A percentile compares a stretch with the other conserved stretches of the same genome.
phyloP scores from a whole-genome alignment of 2,113 vertebrate genomes.

The Brienomyrus brachyistius region DNA sequence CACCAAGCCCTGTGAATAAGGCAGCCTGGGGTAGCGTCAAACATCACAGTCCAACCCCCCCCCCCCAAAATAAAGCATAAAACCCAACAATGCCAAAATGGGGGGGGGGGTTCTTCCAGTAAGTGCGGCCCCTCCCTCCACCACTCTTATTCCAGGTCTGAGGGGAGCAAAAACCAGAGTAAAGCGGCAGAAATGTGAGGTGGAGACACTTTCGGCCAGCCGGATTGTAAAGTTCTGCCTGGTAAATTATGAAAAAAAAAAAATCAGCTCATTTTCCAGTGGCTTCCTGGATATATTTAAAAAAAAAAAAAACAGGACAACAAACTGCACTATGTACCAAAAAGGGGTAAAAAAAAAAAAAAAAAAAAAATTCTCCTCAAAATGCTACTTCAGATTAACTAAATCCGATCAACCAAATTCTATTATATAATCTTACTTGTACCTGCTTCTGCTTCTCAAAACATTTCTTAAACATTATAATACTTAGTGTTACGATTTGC shows the following conservation, averaged over 20 bases:
- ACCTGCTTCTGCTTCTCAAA: not conserved
- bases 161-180: slow-evolving; percentile 35
- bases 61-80: not conserved
- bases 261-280: not conserved
- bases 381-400: not conserved
- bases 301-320: not conserved
- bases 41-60: not conserved
- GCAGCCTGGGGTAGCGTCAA: not conserved
- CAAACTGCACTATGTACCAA: not conserved
- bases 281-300: not conserved
- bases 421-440: not conserved
- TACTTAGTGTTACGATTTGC: not conserved
- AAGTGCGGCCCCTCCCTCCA: slow-evolving; percentile 36
- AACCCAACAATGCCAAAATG: not conserved
- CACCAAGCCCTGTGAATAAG: not conserved
- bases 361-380: not conserved
- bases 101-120: slow-evolving; percentile 37
- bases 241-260: not conserved
- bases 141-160: slow-evolving; percentile 22
- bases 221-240: slow-evolving; percentile 31
- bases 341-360: not conserved
- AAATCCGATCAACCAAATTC: not conserved
- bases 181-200: slow-evolving; percentile 43
- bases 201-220: slow-evolving; percentile 57
- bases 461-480: not conserved